A percentile compares a stretch with the other conserved stretches of the same genome.
Evolutionary conservation across 2,888 invertebrate species (phyloP).

Genomic region (Lycophotia porphyrea): DNA sequence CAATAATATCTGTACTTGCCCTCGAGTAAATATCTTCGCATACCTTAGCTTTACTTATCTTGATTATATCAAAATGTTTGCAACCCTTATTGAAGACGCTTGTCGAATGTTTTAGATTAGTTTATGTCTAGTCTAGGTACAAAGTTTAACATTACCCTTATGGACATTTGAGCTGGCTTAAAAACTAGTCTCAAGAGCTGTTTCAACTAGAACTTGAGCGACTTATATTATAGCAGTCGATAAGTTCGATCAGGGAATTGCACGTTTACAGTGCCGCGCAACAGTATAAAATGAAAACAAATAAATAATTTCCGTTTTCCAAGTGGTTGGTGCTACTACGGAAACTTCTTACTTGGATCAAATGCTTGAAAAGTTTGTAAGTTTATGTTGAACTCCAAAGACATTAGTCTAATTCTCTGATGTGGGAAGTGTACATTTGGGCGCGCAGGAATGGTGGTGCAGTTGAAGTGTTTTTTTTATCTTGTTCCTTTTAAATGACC

Average conservation of each 20-base stretch:
- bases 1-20: conserved; percentile 59
- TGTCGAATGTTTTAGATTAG: conserved; percentile 28
- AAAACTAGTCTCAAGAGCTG: conserved; percentile 52
- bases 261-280: conserved; percentile 34
- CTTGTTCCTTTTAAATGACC: not conserved
- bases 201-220: conserved; percentile 57
- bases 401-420: conserved; percentile 39
- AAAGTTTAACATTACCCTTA: conserved; percentile 40
- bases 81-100: conserved; percentile 23
- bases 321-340: conserved; percentile 28
- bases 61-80: conserved; percentile 36
- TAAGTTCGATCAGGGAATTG: conserved; percentile 58
- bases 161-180: conserved; percentile 40
- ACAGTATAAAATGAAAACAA: conserved; percentile 45
- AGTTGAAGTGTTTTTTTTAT: not conserved
- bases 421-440: conserved; percentile 14
- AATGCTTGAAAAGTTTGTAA: conserved; percentile 30
- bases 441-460: not conserved
- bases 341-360: conserved; percentile 45
- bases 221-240: conserved; percentile 45
- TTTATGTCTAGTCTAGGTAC: conserved; percentile 40
- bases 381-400: conserved; percentile 26
- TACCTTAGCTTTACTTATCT: conserved; percentile 28
- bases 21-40: conserved; percentile 23
- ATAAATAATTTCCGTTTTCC: conserved; percentile 38